Percentiles rank a stretch among this genome's conserved stretches.
phyloP scores from a whole-genome alignment of 2,113 vertebrate species.

The Origma solitaria region DNA sequence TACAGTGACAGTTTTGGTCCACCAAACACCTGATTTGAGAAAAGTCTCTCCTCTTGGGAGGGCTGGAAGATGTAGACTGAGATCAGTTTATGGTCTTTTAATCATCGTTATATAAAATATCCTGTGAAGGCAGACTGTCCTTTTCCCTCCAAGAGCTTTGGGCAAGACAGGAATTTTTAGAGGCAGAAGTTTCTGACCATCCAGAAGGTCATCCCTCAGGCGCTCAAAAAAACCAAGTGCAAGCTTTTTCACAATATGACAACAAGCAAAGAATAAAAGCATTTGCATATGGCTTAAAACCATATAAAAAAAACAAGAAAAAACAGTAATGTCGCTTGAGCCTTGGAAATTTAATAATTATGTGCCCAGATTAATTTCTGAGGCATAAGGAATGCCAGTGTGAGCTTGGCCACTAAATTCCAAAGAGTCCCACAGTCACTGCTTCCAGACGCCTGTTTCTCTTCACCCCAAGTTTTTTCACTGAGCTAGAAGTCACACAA shows the following conservation, averaged over 20 bases:
- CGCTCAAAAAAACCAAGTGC: neutral
- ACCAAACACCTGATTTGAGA: neutral
- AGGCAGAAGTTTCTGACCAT: slow-evolving; percentile 16
- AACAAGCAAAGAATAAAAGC: neutral
- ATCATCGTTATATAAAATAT: neutral
- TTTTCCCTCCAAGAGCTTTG: neutral
- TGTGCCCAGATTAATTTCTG: neutral
- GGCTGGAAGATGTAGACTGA: neutral
- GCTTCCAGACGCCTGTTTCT: neutral
- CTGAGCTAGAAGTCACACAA: neutral
- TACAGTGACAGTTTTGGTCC: neutral
- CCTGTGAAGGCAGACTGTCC: neutral
- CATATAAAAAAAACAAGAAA: neutral
- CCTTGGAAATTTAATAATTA: neutral
- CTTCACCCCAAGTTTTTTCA: neutral
- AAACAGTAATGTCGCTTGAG: neutral
- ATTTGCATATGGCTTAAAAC: slow-evolving; percentile 12
- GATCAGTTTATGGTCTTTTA: neutral
- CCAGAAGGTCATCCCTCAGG: slow-evolving; percentile 19
- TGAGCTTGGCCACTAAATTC: neutral
- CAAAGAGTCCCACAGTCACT: neutral
- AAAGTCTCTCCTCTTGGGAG: neutral
- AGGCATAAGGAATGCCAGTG: neutral
- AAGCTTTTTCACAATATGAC: neutral
- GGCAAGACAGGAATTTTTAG: neutral